Conservation (phyloP, 2,888 invertebrate genomes). For the Caenorhabditis doughertyi region DNA sequence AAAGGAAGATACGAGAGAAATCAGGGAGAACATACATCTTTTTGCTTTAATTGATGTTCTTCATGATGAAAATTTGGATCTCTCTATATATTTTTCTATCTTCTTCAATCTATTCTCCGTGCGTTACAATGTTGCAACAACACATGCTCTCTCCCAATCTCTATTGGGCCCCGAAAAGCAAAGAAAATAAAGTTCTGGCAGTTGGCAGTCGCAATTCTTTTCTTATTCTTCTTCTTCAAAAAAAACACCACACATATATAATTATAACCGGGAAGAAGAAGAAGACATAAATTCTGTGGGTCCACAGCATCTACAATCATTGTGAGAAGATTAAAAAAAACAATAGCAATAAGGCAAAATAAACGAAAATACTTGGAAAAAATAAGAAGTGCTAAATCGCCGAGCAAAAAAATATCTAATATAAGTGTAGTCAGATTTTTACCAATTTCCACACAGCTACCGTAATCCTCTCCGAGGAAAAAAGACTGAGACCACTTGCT, state of each 20-base stretch:
- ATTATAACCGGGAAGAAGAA: slow-evolving; percentile 32
- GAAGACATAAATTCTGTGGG: background rate
- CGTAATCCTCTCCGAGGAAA: too few relatives aligned
- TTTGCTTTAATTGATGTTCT: slow-evolving; percentile 58
- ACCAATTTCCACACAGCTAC: too few relatives aligned
- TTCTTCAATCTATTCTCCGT: slow-evolving; percentile 12
- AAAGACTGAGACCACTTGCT: too few relatives aligned
- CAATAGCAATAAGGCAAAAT: too few relatives aligned
- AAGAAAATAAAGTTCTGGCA: slow-evolving; percentile 26
- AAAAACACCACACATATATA: slow-evolving; percentile 47
- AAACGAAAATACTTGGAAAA: slow-evolving; percentile 5
- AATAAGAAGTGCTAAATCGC: too few relatives aligned
- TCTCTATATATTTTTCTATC: slow-evolving; percentile 8
- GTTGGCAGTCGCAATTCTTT: slow-evolving; percentile 25
- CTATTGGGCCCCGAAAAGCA: background rate
- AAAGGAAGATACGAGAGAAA: background rate
- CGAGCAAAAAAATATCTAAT: too few relatives aligned
- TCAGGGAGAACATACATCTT: slow-evolving; percentile 28
- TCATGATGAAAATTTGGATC: slow-evolving; percentile 32
- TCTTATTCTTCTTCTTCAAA: slow-evolving; percentile 29
- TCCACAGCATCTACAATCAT: slow-evolving; percentile 40
- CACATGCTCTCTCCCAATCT: slow-evolving; percentile 37
- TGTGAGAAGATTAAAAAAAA: slow-evolving; percentile 17
- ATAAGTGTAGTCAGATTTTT: too few relatives aligned
- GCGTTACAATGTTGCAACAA: slow-evolving; percentile 59